Evolutionary conservation across 2,888 invertebrate genomes (phyloP).

Genomic region (Polyommatus icarus): DNA sequence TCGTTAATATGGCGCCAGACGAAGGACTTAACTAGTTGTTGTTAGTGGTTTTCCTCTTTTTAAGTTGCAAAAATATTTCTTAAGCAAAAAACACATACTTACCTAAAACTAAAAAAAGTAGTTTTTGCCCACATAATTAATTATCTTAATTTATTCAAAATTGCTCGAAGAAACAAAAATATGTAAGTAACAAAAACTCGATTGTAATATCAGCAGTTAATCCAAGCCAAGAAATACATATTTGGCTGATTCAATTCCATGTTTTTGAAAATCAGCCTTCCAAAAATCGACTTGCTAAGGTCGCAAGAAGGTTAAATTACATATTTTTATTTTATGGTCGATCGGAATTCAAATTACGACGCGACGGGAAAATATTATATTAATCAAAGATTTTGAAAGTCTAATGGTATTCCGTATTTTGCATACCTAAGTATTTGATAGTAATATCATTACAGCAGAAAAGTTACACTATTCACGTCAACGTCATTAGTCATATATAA

Average conservation of each 20-base stretch:
- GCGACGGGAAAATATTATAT: neutral
- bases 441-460: no score
- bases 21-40: conserved; percentile 36
- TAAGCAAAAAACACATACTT: neutral
- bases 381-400: neutral
- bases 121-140: neutral
- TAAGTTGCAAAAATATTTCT: neutral
- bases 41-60: neutral
- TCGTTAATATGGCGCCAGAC: conserved; percentile 64
- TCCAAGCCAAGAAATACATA: neutral
- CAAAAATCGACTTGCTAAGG: neutral
- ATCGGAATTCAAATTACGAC: neutral
- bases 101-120: neutral
- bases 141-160: no score
- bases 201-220: neutral
- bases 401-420: no score
- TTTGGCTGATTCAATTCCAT: neutral
- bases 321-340: conserved; percentile 5
- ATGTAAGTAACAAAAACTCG: no score
- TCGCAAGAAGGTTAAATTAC: conserved; percentile 1
- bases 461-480: no score
- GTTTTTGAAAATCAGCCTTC: neutral
- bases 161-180: no score
- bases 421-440: no score
- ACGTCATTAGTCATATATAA: no score